phyloP scores from a whole-genome alignment of 2,113 vertebrate genomes.

The Neogale vison region DNA sequence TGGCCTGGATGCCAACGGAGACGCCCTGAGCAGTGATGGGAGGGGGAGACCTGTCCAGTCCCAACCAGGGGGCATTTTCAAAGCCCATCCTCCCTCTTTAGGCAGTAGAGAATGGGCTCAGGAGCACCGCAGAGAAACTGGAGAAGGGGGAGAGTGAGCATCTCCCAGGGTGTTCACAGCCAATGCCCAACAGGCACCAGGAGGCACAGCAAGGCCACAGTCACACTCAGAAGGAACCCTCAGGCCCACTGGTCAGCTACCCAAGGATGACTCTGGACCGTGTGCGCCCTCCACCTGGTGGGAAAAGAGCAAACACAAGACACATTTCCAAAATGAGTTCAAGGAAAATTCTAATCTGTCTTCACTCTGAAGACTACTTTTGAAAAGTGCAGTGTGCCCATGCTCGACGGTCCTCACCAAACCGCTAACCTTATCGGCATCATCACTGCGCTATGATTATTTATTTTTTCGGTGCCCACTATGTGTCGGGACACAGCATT shows the following conservation, averaged over 20 bases:
- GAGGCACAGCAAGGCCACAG: not conserved
- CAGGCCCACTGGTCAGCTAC: not conserved
- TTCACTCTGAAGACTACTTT: not conserved
- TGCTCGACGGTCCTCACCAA: rapidly evolving
- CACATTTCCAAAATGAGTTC: not conserved
- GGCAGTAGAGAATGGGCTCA: not conserved
- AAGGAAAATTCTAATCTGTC: not conserved
- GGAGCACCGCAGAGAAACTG: not conserved
- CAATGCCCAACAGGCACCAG: not conserved
- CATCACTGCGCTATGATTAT: not conserved
- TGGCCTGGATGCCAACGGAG: not conserved
- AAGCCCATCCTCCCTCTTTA: not conserved
- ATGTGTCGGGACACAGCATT: not conserved
- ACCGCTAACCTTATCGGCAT: not conserved
- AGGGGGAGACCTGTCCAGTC: not conserved
- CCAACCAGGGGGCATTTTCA: not conserved
- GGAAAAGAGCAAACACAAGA: not conserved
- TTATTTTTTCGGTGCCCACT: not conserved
- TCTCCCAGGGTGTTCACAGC: not conserved
- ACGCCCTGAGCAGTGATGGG: not conserved
- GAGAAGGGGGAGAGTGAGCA: not conserved
- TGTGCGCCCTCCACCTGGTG: no score
- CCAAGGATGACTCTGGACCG: not conserved
- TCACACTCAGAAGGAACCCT: not conserved
- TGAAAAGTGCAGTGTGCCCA: not conserved